Evolutionary conservation across 2,113 vertebrate species (phyloP), one percentile per base, ranked within the genome.

Genomic region (Grammomys dolichurus): DNA sequence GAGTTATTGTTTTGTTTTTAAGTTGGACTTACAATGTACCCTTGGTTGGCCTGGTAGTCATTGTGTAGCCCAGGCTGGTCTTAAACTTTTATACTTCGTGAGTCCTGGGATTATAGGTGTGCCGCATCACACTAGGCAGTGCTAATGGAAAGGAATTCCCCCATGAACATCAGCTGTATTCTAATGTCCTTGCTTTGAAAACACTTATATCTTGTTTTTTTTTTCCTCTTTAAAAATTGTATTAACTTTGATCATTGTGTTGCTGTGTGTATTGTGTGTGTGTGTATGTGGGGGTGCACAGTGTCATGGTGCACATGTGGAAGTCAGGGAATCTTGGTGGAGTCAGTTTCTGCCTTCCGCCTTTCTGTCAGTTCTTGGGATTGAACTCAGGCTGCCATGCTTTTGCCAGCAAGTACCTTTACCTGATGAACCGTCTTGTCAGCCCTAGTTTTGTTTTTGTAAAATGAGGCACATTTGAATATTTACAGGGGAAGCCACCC

Each of bases 101-200:
- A 87, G 65, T 54, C 19, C 85, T 87, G 65, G 65, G 33, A 87
- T 26, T 70, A 8, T 26, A 87, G 19, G 43, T 1, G 20, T 36
- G 33, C 20, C 14, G 5, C 85, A 33, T 14, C 19, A n/a, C 10
- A 36, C 33, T 5, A 70, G 10, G 7, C 28, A 5, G 16, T 56
- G 77, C 87, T 48, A 91, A 6, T 56, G 94, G 13, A 70, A 58
- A 94, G 87, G 40, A 91, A 84, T 65, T 19, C 22, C 93, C 40
- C 82, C 10, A 19, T 77, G 58, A 81, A 31, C 94, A 73, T 73
- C 63, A 54, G 72, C 76, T 96, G 33, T 89, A 40, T 70, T 88
- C 24, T 33, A 81, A 48, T 63, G 40, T 40, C n/a, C 81, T 33
- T 81, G 72, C 72, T 95, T 95, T 94, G 85, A 96, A 96, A 96